Evolutionary conservation across 2,888 invertebrate species (phyloP), one percentile per base, ranked within the genome.

Genomic region (Tenthredo notha): DNA sequence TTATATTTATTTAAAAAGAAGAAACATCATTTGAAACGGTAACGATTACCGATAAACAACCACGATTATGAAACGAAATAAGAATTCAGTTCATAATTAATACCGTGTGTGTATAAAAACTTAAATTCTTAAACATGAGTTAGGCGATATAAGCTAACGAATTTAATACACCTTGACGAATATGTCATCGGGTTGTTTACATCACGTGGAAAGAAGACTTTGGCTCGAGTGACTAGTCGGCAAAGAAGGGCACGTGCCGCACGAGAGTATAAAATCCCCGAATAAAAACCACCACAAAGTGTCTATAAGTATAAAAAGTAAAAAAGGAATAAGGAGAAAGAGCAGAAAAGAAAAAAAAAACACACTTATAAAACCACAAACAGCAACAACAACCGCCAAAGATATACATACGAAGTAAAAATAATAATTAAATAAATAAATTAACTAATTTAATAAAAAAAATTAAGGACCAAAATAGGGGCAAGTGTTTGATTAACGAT

Each of bases 121-220:
- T 61, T 0, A 25, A 61, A 25, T 25, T 21, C 9, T 25, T 61
- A 21, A 25, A 61, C 21, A 12, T 25, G 10, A 25, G 10, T 61
- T 25, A 9, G 25, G 25, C 61, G 10, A 7, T 37, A 37, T 37
- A 21, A 21, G 25, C 10, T 10, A 61, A 61, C 21, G 29, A 67
- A 67, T 67, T 67, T 33, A n/a, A 18, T 18, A 33, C 29, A 67
- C n/a, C 85, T 86, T 85, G 85, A 87, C 87, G 82, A 87, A 50
- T 10, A 61, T 80, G 80, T 40, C 80, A 80, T 25, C 80, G 80
- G 10, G 80, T 80, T 80, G 80, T 80, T 80, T 80, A 80, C 80
- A 80, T 80, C 80, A 80, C 80, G 80, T 80, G 80, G 80, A 80
- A 21, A 37, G 58, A 54, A 47, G 50, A 47, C 75, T n/a, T 29